Percentiles rank a stretch among this genome's conserved stretches.
Evolutionary conservation across 2,113 vertebrate genomes (phyloP).

Genomic region (Dinomys branickii): DNA sequence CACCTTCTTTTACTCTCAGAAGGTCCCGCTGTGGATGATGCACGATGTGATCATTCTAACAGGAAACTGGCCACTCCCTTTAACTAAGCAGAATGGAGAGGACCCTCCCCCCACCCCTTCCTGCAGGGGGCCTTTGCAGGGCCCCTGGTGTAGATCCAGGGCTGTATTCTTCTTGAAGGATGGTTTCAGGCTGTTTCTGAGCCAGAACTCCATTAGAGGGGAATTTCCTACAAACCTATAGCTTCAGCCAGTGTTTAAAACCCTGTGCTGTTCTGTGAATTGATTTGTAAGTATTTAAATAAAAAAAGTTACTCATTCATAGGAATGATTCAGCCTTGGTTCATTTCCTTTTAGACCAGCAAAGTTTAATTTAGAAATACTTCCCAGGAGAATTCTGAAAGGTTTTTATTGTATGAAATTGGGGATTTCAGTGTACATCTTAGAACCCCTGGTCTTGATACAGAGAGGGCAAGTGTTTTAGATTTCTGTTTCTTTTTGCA

Average conservation of each 20-base stretch:
- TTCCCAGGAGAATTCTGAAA: conserved; percentile 50
- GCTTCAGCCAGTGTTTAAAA: conserved; percentile 20
- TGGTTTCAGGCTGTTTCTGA: conserved; percentile 12
- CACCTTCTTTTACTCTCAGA: neutral
- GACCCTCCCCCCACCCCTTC: neutral
- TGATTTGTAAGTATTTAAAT: conserved; percentile 24
- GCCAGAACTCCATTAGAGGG: neutral
- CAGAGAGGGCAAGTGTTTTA: neutral
- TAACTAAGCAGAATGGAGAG: neutral
- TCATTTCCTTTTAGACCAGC: conserved; percentile 68
- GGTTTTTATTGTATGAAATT: neutral
- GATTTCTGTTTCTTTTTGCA: neutral
- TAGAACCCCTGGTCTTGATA: neutral
- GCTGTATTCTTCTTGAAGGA: neutral
- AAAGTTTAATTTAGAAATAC: conserved; percentile 51
- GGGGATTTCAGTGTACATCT: conserved; percentile 9
- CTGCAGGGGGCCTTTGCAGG: neutral
- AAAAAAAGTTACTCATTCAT: conserved; percentile 47
- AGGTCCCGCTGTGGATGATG: neutral
- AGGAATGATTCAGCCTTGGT: conserved; percentile 65
- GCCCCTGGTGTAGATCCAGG: neutral
- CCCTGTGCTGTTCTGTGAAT: neutral
- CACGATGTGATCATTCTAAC: neutral
- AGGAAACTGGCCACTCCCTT: conserved; percentile 23
- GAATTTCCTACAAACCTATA: neutral